A percentile compares a stretch with the other conserved stretches of the same genome.
phyloP scores from a whole-genome alignment of 92 coral and sea anemone genomes.

The Scolanthus callimorphus region DNA sequence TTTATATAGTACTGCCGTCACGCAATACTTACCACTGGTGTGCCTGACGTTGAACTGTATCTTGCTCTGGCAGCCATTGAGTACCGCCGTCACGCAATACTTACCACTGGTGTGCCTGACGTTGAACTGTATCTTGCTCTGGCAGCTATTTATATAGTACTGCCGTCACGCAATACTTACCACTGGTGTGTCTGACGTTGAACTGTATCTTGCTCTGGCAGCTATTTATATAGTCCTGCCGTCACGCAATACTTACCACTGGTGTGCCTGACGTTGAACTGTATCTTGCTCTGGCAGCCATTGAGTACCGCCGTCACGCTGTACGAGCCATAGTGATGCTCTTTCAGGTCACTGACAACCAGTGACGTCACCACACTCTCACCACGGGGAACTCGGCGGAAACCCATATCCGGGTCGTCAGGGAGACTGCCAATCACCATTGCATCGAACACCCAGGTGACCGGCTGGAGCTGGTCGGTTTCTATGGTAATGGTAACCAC shows the following conservation, averaged over 20 bases:
- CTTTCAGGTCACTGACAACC: constrained; percentile 51
- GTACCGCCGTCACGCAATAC: too few relatives aligned
- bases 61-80: too few relatives aligned
- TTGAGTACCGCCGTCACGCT: constrained; percentile 37
- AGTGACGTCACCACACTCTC: constrained; percentile 52
- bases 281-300: constrained; percentile 49
- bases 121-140: too few relatives aligned
- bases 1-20: too few relatives aligned
- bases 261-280: constrained; percentile 48
- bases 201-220: too few relatives aligned
- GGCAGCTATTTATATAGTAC: too few relatives aligned
- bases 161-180: too few relatives aligned
- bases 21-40: too few relatives aligned
- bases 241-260: constrained; percentile 64
- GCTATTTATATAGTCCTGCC: too few relatives aligned
- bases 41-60: too few relatives aligned
- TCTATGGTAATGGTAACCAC: constrained; percentile 57
- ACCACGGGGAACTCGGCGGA: constrained; percentile 37
- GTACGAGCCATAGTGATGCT: constrained; percentile 76
- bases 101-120: too few relatives aligned
- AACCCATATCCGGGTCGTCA: constrained; percentile 88
- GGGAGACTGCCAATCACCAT: constrained; percentile 80
- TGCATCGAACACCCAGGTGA: constrained; percentile 84
- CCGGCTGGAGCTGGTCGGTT: constrained; percentile 40
- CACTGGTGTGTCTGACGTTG: too few relatives aligned